Evolutionary conservation across 2,888 invertebrate species (phyloP), one percentile per base, ranked within the genome.

Genomic region (Cheilosia vernalis): DNA sequence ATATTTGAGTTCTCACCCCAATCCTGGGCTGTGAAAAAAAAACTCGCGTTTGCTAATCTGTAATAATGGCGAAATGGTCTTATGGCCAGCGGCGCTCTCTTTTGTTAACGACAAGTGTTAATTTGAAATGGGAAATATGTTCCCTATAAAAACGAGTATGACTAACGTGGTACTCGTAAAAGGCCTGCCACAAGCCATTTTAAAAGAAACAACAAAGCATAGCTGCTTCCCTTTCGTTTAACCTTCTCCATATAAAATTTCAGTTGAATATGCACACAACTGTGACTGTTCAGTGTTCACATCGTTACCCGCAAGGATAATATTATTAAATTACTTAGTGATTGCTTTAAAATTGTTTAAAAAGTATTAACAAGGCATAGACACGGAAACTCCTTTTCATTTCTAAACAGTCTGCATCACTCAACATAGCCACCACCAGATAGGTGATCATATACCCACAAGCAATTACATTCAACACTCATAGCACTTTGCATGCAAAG

Each of bases 401-500:
- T 53, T 61, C 47, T 37, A 61, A 42, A 56, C 40, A 47, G 15
- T 56, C 33, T 6, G 21, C 19, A 61, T 51, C 17, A 60, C 42
- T 67, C 30, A 51, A 44, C 37, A 69, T 37, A n/a, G 15, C 66
- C 63, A 51, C 51, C 17, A 33, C 47, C 49, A 56, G 24, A 9
- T 24, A 37, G 61, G 60, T 73, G 74, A 64, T 64, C 53, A 74
- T 40, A 74, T 40, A 47, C 58, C 69, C 74, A 69, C 73, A 79
- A 73, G 84, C 58, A 79, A 74, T 78, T 83, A 78, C 78, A 58
- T 55, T 64, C 74, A 70, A 55, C 69, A 69, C 69, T 74, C 63
- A 70, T 7, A 74, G 37, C 42, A 64, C 47, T 79, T 63, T 58
- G 69, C 47, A 40, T 73, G 44, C 19, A 56, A 61, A 73, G 47